Evolutionary conservation across 2,113 vertebrate genomes (phyloP).

Genomic region (Tympanuchus pallidicinctus): DNA sequence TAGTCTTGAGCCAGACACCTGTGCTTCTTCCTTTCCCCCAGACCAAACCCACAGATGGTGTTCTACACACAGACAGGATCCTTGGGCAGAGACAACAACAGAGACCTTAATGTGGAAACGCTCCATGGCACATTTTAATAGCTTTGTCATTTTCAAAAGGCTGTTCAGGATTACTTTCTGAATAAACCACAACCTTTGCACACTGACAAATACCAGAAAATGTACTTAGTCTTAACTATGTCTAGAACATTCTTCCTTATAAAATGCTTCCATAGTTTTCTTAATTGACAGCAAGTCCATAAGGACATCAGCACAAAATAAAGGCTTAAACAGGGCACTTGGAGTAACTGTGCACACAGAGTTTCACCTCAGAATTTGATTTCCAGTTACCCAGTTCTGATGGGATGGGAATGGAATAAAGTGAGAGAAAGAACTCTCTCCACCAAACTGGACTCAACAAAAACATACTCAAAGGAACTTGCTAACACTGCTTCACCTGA

Average conservation of each 20-base stretch:
- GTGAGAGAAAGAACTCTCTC: background rate
- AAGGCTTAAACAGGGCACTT: background rate
- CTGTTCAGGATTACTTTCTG: background rate
- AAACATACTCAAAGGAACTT: rapidly evolving
- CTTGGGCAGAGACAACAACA: background rate
- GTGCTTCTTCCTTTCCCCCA: background rate
- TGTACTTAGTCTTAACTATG: background rate
- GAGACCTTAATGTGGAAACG: background rate
- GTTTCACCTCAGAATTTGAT: background rate
- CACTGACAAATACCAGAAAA: background rate
- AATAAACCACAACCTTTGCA: background rate
- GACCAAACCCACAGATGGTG: background rate
- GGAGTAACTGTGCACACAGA: background rate
- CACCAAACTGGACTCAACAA: background rate
- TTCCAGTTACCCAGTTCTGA: background rate
- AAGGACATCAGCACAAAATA: background rate
- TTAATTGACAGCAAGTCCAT: background rate
- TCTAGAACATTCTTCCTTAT: background rate
- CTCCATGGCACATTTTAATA: background rate
- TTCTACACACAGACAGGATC: background rate
- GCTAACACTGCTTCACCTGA: rapidly evolving
- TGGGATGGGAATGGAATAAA: background rate
- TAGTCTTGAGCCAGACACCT: background rate
- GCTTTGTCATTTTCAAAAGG: background rate
- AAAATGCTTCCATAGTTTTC: background rate